Evolutionary conservation across 2,113 vertebrate species (phyloP).

Genomic region (Corythaixoides concolor): DNA sequence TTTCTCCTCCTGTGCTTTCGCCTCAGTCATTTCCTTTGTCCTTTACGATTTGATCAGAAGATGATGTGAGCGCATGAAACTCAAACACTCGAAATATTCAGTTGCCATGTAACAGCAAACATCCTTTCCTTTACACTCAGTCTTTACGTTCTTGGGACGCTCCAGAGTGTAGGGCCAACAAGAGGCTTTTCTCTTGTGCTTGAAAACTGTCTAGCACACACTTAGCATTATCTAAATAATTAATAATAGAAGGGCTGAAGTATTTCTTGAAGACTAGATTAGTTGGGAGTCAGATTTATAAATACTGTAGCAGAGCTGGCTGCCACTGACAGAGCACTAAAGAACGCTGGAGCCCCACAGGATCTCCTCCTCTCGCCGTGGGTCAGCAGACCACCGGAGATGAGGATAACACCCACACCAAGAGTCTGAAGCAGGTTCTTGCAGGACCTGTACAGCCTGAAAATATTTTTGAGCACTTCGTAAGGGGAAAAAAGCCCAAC

Average conservation of each 20-base stretch:
- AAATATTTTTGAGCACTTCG: not conserved
- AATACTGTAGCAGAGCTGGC: not conserved
- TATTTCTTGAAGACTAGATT: not conserved
- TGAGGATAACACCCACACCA: not conserved
- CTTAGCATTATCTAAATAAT: not conserved
- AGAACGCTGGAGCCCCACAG: not conserved
- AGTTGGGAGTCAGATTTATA: not conserved
- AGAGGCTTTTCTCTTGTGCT: not conserved
- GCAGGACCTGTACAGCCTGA: not conserved
- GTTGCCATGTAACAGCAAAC: not conserved
- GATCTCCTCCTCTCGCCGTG: accelerated
- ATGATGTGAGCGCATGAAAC: not conserved
- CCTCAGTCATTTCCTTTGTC: not conserved
- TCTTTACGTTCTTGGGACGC: not conserved
- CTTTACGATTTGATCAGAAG: not conserved
- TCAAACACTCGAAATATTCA: not conserved
- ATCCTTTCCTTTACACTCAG: not conserved
- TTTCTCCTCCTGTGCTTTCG: not conserved
- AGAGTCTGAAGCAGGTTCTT: not conserved
- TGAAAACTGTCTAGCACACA: not conserved
- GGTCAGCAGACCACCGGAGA: not conserved
- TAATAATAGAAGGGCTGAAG: not conserved
- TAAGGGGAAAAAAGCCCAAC: not conserved
- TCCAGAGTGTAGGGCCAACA: accelerated
- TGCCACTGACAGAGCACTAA: not conserved